Base-by-base conservation (phyloP, 2,797 vertebrate genomes). In the Helicolenus hilgendorfi region DNA sequence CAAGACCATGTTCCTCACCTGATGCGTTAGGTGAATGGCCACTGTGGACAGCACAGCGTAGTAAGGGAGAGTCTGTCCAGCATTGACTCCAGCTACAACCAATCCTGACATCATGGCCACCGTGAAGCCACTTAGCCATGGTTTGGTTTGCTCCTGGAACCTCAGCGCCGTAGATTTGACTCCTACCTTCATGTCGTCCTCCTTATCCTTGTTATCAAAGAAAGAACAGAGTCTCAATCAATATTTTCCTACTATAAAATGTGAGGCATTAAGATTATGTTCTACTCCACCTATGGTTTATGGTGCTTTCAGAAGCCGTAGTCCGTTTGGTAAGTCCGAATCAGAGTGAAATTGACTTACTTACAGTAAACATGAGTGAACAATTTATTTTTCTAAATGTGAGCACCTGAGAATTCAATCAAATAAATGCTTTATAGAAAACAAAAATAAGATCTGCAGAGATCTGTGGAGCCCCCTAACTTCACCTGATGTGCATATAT, bases 401-500 rank as follows among this genome's bases (percentile, higher is more conserved):
- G 3, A 31, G 11, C 0, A 6, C 2, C 22, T 53, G 29, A 53
- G 14, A 49, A 67, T 26, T 5, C 31, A 55, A 55, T n/a, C 2
- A 33, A 5, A 45, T 31, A 5, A 36, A 1, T 6, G 15, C 33
- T 56, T 76, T 11, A 27, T 7, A 13, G 4, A n/a, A 45, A 79
- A 58, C 13, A 45, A 24, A n/a, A 20, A 38, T 10, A 22, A 11
- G 20, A 78, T 3, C 63, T 33, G 26, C 3, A 7, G 6, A 41
- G 35, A 38, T 33, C 13, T 4, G n/a, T 24, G 59, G 35, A 59
- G 8, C 11, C 3, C n/a, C 9, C 6, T 11, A 2, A 2, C 73
- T 27, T 89, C 88, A 99, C 99, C 98, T 99, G 99, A 96, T 99
- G 99, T 15, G 99, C 99, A 18, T 99, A 99, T 89, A 99, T 98